phyloP scores from a whole-genome alignment of 1,140 invertebrate genomes.

The Zaprionus camerounensis region DNA sequence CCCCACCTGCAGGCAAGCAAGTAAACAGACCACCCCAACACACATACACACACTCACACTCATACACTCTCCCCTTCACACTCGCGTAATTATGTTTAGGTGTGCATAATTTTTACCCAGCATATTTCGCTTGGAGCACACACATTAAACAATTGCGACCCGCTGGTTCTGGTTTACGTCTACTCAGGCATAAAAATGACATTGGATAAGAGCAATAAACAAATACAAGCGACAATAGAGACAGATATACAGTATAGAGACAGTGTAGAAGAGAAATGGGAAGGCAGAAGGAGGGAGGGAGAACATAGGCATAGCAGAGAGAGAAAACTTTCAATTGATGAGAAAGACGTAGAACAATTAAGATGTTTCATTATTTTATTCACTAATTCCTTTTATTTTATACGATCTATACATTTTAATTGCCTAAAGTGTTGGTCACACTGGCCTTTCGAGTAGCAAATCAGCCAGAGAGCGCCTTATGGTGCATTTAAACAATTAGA shows the following conservation, averaged over 20 bases:
- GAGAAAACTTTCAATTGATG: neutral
- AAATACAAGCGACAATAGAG: conserved; percentile 3
- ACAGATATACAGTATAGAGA: neutral
- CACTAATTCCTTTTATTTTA: too few relatives aligned
- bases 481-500: fast-evolving
- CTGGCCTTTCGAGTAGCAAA: too few relatives aligned
- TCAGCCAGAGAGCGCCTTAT: too few relatives aligned
- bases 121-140: conserved; percentile 13
- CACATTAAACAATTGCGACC: conserved; percentile 42
- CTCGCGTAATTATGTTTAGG: conserved; percentile 33
- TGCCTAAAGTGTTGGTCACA: too few relatives aligned
- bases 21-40: conserved; percentile 3
- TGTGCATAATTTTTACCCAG: conserved; percentile 34
- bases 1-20: neutral
- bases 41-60: neutral
- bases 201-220: conserved; percentile 37
- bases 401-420: too few relatives aligned
- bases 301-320: neutral
- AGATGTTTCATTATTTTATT: too few relatives aligned
- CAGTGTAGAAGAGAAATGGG: neutral
- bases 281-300: neutral
- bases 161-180: conserved; percentile 26
- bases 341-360: too few relatives aligned
- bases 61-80: neutral
- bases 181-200: conserved; percentile 22